phyloP scores from a whole-genome alignment of 2,113 vertebrate species.

The Pao palembangensis region DNA sequence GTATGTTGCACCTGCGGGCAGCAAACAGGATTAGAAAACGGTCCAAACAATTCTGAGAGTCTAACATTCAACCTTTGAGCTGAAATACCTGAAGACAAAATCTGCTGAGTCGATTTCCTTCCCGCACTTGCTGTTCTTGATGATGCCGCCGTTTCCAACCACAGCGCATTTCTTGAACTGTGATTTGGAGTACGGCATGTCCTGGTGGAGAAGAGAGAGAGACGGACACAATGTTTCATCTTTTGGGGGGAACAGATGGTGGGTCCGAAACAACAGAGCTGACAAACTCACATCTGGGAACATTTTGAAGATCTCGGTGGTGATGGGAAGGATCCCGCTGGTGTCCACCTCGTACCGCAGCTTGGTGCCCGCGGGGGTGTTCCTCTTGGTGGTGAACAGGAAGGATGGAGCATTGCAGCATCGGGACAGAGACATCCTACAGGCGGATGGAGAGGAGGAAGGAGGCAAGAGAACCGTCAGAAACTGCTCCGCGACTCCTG shows the following conservation, averaged over 20 bases:
- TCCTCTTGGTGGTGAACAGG: constrained; percentile 95
- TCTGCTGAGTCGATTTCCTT: constrained; percentile 91
- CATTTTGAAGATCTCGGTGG: constrained; percentile 92
- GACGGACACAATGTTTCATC: background rate
- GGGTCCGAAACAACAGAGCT: background rate
- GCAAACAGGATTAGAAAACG: background rate
- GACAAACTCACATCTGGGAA: constrained; percentile 86
- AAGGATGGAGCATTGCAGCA: constrained; percentile 96
- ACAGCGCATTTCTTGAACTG: constrained; percentile 98
- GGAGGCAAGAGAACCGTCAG: background rate
- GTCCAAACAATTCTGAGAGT: background rate
- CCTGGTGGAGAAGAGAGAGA: constrained; percentile 69
- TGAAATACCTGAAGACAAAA: constrained; percentile 88
- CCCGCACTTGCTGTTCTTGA: constrained; percentile 94
- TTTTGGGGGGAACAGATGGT: background rate
- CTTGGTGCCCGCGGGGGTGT: constrained; percentile 90
- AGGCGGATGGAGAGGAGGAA: constrained; percentile 15
- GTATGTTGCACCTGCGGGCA: constrained; percentile 87
- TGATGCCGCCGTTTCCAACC: constrained; percentile 93
- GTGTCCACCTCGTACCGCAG: constrained; percentile 96
- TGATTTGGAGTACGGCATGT: constrained; percentile 93
- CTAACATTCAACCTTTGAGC: background rate
- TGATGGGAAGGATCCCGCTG: constrained; percentile 89
- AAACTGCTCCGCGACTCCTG: background rate
- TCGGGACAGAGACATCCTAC: constrained; percentile 86